phyloP scores from a whole-genome alignment of 1,140 invertebrate genomes.

The Drosophila melanogaster region Release_6_plus_ISO1_MT NT_037436.4:3658001-3658500 shows the following conservation, averaged over 20 bases:
- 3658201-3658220: slow-evolving; percentile 70
- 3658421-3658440: slow-evolving; percentile 74
- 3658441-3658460: slow-evolving; percentile 55
- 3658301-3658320: slow-evolving; percentile 28
- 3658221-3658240: slow-evolving; percentile 75
- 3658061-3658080: neutral
- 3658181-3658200: slow-evolving; percentile 27
- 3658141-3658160: neutral
- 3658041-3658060: neutral
- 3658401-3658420: slow-evolving; percentile 71
- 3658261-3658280: slow-evolving; percentile 60
- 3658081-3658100: neutral
- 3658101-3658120: neutral
- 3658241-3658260: slow-evolving; percentile 39
- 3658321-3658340: slow-evolving; percentile 58
- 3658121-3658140: neutral
- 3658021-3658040: neutral
- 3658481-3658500: slow-evolving; percentile 82
- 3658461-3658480: slow-evolving; percentile 50
- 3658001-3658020: neutral
- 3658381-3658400: slow-evolving; percentile 26
- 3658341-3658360: slow-evolving; percentile 75
- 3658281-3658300: slow-evolving; percentile 37
- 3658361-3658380: slow-evolving; percentile 65
- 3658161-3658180: slow-evolving; percentile 5